Conservation (phyloP, 2,797 vertebrate genomes). For the Poeciliopsis infans region DNA sequence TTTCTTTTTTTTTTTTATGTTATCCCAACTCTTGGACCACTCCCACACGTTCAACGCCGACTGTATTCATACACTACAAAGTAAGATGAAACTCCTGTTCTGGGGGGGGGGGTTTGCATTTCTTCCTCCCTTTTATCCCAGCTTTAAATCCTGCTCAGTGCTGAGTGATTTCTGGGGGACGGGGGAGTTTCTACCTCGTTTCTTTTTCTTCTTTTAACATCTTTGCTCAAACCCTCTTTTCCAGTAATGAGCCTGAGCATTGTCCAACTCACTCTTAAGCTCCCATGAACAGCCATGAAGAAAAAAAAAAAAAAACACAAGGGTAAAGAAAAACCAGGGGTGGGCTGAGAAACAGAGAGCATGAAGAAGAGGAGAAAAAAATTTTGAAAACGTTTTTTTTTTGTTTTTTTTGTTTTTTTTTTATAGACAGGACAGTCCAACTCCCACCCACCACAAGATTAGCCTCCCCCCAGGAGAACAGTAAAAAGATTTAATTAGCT, state of each 20-base stretch:
- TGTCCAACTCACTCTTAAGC: slow-evolving; percentile 65
- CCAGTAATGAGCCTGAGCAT: slow-evolving; percentile 68
- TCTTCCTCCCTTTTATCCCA: slow-evolving; percentile 27
- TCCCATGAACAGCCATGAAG: slow-evolving; percentile 54
- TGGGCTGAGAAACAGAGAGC: slow-evolving; percentile 56
- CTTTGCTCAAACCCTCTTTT: slow-evolving; percentile 45
- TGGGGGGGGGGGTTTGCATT: slow-evolving; percentile 10
- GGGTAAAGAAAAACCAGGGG: slow-evolving; percentile 58
- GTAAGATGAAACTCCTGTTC: slow-evolving; percentile 59
- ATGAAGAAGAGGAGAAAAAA: slow-evolving; percentile 65
- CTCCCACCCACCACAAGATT: slow-evolving; percentile 69
- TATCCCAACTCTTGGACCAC: slow-evolving; percentile 36
- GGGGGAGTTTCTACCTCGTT: neutral
- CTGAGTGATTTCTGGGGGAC: slow-evolving; percentile 50
- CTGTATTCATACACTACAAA: slow-evolving; percentile 66
- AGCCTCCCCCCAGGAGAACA: slow-evolving; percentile 67
- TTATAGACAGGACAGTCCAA: slow-evolving; percentile 56
- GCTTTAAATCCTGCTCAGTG: slow-evolving; percentile 60
- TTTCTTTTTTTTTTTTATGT: slow-evolving; percentile 7
- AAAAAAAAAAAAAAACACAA: slow-evolving; percentile 19
- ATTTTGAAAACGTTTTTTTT: slow-evolving; percentile 54
- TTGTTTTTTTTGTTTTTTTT: slow-evolving; percentile 44
- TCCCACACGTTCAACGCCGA: slow-evolving; percentile 39
- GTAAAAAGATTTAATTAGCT: slow-evolving; percentile 81
- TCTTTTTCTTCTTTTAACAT: slow-evolving; percentile 34